Conservation (phyloP, 1,140 invertebrate genomes). For the Drosophila pandora region DNA sequence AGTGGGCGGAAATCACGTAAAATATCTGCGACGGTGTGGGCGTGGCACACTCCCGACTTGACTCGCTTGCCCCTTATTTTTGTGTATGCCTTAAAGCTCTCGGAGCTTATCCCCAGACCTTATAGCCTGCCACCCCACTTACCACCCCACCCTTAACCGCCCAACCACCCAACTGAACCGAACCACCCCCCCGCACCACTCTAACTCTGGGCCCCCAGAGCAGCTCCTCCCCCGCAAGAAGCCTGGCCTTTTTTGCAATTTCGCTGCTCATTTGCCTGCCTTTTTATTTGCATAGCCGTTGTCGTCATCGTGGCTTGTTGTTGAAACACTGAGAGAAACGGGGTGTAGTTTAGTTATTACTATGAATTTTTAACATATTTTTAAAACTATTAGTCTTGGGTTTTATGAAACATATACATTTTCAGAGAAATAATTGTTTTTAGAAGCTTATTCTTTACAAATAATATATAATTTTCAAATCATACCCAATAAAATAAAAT, state of each 20-base stretch:
- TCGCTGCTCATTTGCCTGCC: conserved; percentile 67
- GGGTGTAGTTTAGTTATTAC: no score
- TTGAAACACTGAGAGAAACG: conserved; percentile 2
- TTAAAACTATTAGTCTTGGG: no score
- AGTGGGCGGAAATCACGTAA: neutral
- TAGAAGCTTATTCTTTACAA: no score
- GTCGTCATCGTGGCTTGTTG: conserved; percentile 8
- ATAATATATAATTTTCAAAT: no score
- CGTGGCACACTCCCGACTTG: conserved; percentile 17
- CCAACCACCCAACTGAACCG: neutral
- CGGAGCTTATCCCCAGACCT: conserved; percentile 35
- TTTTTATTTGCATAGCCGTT: conserved; percentile 73
- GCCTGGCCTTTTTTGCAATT: conserved; percentile 45
- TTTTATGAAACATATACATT: no score
- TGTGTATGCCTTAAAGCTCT: conserved; percentile 41
- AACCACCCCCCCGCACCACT: neutral
- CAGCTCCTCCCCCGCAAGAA: neutral
- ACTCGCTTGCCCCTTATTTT: conserved; percentile 11
- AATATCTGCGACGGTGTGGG: conserved; percentile 13
- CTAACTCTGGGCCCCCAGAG: neutral
- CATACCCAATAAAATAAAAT: no score
- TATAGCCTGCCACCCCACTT: neutral
- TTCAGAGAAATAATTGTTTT: no score
- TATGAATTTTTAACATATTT: no score
- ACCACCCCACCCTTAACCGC: neutral